These are phyloP conservation scores for Dryomyza anilis DNA, from an alignment of 2,888 invertebrate genomes.

Conservation along the genomic window DNA sequence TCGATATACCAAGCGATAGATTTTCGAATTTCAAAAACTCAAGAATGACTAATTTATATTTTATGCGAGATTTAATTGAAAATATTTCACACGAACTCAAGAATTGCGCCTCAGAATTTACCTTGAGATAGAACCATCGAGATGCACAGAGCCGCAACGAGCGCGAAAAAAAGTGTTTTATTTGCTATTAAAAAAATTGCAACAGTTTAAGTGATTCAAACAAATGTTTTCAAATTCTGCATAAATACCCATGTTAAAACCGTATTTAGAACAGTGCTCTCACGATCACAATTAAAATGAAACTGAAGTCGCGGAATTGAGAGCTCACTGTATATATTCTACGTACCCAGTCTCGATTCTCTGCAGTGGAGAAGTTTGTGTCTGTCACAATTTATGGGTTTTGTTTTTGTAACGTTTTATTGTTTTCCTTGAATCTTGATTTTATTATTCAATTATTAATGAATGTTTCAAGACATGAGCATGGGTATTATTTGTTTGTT, in stretches of 20 bases:
- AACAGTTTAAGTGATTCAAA: no score
- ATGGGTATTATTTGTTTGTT: no score
- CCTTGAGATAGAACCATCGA: slow-evolving; percentile 41
- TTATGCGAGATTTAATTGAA: no score
- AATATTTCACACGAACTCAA: no score
- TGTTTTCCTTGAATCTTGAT: not conserved
- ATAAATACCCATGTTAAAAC: slow-evolving; percentile 15
- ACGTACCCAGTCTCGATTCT: not conserved
- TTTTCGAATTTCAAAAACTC: no score
- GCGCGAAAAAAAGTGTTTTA: slow-evolving; percentile 31
- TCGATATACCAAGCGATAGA: no score
- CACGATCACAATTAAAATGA: slow-evolving; percentile 20
- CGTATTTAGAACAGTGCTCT: not conserved
- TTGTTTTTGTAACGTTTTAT: not conserved
- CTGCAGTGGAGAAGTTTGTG: not conserved
- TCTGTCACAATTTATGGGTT: not conserved
- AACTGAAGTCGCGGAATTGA: slow-evolving; percentile 17
- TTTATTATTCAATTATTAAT: not conserved
- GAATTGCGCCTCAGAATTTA: slow-evolving; percentile 41
- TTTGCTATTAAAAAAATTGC: slow-evolving; percentile 27
- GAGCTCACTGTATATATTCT: not conserved
- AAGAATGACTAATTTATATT: no score
- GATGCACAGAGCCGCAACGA: slow-evolving; percentile 38
- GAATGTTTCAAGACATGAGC: not conserved
- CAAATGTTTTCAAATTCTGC: not conserved